phyloP scores from a whole-genome alignment of 2,113 vertebrate species.

The Menura novaehollandiae region DNA sequence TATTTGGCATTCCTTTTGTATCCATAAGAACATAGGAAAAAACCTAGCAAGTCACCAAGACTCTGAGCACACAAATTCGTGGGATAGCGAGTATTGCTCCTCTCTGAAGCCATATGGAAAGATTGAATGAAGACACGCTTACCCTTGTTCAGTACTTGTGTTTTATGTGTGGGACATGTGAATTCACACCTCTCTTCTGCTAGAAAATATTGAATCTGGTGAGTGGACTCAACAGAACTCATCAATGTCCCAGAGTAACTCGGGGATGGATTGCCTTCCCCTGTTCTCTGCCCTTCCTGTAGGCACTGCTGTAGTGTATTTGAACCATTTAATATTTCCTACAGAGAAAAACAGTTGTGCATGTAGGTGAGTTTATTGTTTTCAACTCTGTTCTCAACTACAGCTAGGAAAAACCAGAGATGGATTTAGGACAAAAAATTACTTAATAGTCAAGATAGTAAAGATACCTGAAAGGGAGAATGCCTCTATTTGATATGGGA shows the following conservation, averaged over 20 bases:
- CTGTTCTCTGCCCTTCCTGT: background rate
- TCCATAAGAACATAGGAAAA: background rate
- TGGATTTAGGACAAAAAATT: background rate
- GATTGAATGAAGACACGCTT: background rate
- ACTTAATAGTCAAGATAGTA: background rate
- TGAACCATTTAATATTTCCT: background rate
- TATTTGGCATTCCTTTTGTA: background rate
- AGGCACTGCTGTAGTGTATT: background rate
- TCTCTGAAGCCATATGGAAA: rapidly evolving
- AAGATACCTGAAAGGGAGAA: background rate
- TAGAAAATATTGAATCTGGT: background rate
- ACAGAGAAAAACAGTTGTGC: background rate
- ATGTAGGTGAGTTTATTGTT: background rate
- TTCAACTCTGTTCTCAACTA: background rate
- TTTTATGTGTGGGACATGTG: background rate
- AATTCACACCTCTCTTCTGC: background rate
- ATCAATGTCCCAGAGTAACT: background rate
- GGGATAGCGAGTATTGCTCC: background rate
- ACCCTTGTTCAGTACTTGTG: background rate
- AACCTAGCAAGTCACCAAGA: background rate
- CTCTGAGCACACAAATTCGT: background rate
- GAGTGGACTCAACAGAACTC: background rate
- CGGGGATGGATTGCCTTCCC: background rate
- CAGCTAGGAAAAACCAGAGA: background rate
- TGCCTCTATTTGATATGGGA: background rate